phyloP scores from a whole-genome alignment of 1,140 invertebrate species.

The Pantala flavescens region DNA sequence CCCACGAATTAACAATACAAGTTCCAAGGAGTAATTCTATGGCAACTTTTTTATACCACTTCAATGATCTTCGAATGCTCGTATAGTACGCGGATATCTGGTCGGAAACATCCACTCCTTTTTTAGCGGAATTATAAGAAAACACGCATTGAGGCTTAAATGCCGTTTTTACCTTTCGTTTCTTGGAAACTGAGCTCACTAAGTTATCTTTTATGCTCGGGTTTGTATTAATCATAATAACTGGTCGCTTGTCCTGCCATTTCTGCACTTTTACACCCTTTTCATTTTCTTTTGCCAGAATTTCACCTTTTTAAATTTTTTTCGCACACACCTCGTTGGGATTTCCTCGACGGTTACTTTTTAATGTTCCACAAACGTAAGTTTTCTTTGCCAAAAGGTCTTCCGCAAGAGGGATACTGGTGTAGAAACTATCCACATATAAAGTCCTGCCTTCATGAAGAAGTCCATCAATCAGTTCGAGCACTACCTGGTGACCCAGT shows the following conservation, averaged over 20 bases:
- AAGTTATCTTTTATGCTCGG: slow-evolving; percentile 22
- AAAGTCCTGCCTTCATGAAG: slow-evolving; percentile 28
- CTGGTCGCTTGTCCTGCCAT: slow-evolving; percentile 35
- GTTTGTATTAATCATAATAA: slow-evolving; percentile 33
- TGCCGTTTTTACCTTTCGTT: slow-evolving; percentile 24
- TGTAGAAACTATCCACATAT: slow-evolving; percentile 32
- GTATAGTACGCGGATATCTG: slow-evolving; percentile 32
- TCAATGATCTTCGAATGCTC: slow-evolving; percentile 27
- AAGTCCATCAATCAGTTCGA: slow-evolving; percentile 22
- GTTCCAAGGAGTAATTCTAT: slow-evolving; percentile 29
- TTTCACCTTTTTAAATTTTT: slow-evolving; percentile 19
- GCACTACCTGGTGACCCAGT: slow-evolving; percentile 21
- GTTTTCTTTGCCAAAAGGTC: slow-evolving; percentile 29
- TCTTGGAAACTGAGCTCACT: slow-evolving; percentile 15
- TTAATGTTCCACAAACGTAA: slow-evolving; percentile 37
- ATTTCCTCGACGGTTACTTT: slow-evolving; percentile 17
- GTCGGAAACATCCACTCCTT: slow-evolving; percentile 33
- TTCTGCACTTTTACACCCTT: slow-evolving; percentile 30
- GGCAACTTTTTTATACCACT: slow-evolving; percentile 31
- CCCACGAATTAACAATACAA: slow-evolving; percentile 27
- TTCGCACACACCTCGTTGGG: neutral
- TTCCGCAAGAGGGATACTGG: slow-evolving; percentile 32
- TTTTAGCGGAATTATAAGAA: slow-evolving; percentile 35
- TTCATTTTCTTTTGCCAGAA: slow-evolving; percentile 30
- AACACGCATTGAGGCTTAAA: slow-evolving; percentile 32